Percentiles rank a stretch among this genome's conserved stretches.
These are phyloP conservation scores for Drosophila micromelanica DNA, from an alignment of 1,140 invertebrate genomes.

Conservation along the genomic window DNA sequence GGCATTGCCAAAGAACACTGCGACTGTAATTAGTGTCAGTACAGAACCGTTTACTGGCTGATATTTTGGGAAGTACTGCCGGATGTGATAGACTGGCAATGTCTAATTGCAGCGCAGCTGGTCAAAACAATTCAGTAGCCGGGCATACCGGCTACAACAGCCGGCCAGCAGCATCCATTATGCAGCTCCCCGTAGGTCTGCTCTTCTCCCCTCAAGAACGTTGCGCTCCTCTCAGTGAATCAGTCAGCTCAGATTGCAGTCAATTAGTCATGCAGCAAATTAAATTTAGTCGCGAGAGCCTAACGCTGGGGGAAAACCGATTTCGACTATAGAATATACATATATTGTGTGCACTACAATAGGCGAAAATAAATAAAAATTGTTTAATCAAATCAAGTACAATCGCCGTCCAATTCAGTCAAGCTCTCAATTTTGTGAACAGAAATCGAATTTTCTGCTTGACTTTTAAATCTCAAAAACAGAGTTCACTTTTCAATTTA, in stretches of 20 bases:
- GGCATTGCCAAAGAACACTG: not conserved
- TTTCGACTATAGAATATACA: not conserved
- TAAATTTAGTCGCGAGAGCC: not conserved
- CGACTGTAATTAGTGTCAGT: not conserved
- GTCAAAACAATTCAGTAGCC: not conserved
- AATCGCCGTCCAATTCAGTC: too few species aligned
- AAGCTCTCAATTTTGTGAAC: too few species aligned
- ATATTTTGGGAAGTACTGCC: not conserved
- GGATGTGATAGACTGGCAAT: not conserved
- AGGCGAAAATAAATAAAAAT: too few species aligned
- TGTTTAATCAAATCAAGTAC: too few species aligned
- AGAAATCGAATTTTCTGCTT: too few species aligned
- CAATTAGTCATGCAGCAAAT: constrained; percentile 18
- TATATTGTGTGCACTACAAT: not conserved
- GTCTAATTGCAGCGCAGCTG: not conserved
- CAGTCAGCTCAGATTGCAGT: not conserved
- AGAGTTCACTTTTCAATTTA: too few species aligned
- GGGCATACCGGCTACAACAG: not conserved
- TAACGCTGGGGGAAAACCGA: not conserved
- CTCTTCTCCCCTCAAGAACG: not conserved
- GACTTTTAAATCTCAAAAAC: too few species aligned
- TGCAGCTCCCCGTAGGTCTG: too few species aligned
- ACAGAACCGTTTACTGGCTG: not conserved
- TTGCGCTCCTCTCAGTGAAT: not conserved
- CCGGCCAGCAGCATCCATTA: not conserved